phyloP scores from a whole-genome alignment of 1,140 invertebrate species.

The Aphidius ervi region DNA sequence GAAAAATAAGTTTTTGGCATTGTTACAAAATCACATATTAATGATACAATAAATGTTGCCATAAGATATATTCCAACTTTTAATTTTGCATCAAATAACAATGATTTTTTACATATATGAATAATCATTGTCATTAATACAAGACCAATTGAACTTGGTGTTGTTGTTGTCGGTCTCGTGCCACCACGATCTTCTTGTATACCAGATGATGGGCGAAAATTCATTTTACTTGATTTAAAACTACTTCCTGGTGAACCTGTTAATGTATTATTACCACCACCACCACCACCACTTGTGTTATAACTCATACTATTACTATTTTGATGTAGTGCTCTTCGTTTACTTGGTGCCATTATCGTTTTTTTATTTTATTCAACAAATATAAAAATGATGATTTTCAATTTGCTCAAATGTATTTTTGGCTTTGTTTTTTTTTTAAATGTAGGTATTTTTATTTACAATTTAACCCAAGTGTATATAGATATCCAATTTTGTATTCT shows the following conservation, averaged over 20 bases:
- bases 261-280: not conserved
- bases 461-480: too few relatives aligned
- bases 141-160: constrained; percentile 76
- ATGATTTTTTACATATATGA: constrained; percentile 79
- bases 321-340: constrained; percentile 33
- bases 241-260: constrained; percentile 23
- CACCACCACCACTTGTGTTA: too few relatives aligned
- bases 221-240: constrained; percentile 40
- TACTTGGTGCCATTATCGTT: constrained; percentile 35
- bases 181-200: constrained; percentile 53
- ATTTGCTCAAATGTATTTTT: too few relatives aligned
- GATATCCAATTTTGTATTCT: too few relatives aligned
- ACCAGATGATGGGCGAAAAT: constrained; percentile 53
- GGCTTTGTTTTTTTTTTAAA: too few relatives aligned
- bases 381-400: too few relatives aligned
- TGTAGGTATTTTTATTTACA: too few relatives aligned
- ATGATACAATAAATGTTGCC: constrained; percentile 77
- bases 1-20: constrained; percentile 84
- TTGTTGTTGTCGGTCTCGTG: constrained; percentile 74
- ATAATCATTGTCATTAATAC: constrained; percentile 79
- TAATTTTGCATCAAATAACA: constrained; percentile 80
- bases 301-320: not conserved
- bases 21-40: constrained; percentile 77
- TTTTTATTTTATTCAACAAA: too few relatives aligned
- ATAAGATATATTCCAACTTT: constrained; percentile 79